Evolutionary conservation across 2,113 vertebrate species (phyloP), one percentile per base, ranked within the genome.

Genomic region (Symphodus melops): DNA sequence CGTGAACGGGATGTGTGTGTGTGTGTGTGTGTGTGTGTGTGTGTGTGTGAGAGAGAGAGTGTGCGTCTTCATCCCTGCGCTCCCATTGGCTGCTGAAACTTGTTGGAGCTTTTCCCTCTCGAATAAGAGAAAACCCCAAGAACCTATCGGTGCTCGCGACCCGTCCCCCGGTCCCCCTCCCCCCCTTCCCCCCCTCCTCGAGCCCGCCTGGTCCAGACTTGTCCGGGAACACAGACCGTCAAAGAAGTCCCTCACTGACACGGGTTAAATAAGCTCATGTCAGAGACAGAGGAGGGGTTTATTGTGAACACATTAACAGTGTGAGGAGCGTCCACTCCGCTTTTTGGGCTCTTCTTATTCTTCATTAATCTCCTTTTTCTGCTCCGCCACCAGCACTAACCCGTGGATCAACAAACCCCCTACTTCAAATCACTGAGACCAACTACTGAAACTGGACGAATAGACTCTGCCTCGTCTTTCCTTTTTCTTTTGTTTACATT

Each of bases 111-210:
- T 86, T 81, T 87, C 83, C 85, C 90, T 91, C 91, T 87, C 81
- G 92, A 94, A 95, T 95, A 94, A 95, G 94, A 95, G 92, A 91
- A 89, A 84, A 79, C 73, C 60, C 60, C 81, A 75, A 48, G 91
- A 95, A 90, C 95, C 96, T 95, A 95, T 95, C 92, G 90, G 89
- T 85, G 92, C 79, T 49, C 83, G 21, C 72, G 56, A 79, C 86
- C 75, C 81, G 74, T 6, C 86, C 67, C 83, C 85, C 87, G 68
- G 20, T 8, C 39, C 4, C 39, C 10, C 39, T 8, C 10, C 39
- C 2, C 39, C 1, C 39, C 39, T 7, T 8, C 39, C 39, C 39
- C 39, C 11, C 3, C 48, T 72, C 84, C 89, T 77, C 59, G 72
- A 88, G 86, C 77, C 78, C 73, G 75, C 76, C 68, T 56, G 78